Conservation (phyloP, 2,797 vertebrate genomes). For the Poeciliopsis presidionis region DNA sequence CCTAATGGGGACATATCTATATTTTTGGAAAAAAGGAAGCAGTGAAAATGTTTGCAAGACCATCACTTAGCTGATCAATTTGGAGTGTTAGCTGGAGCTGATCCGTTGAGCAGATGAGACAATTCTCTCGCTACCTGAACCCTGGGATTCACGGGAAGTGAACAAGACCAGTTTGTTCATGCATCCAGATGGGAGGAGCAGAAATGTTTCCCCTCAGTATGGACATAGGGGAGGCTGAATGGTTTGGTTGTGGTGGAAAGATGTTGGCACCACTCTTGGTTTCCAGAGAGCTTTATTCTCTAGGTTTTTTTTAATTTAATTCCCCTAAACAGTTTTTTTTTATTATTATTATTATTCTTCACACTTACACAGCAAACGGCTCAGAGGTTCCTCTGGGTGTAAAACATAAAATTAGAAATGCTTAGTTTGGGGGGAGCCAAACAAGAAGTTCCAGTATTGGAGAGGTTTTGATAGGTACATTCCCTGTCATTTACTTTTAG, state of each 20-base stretch:
- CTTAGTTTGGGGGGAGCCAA: conserved; percentile 25
- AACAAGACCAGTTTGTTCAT: conserved; percentile 58
- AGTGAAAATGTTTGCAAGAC: conserved; percentile 66
- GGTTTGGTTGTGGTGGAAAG: conserved; percentile 63
- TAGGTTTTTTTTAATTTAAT: conserved; percentile 78
- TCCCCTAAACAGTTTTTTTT: conserved; percentile 63
- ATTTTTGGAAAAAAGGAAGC: conserved; percentile 62
- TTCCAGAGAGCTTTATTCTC: conserved; percentile 74
- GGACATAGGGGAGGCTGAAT: conserved; percentile 45
- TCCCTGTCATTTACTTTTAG: conserved; percentile 6
- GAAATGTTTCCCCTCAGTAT: conserved; percentile 43
- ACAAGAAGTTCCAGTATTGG: conserved; percentile 35
- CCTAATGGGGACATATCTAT: conserved; percentile 64
- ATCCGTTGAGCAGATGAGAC: conserved; percentile 53
- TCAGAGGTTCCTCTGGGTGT: conserved; percentile 84
- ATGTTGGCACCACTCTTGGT: conserved; percentile 61
- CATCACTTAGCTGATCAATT: conserved; percentile 64
- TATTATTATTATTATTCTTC: conserved; percentile 37
- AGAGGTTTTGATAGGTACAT: conserved; percentile 41
- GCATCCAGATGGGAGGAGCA: conserved; percentile 48
- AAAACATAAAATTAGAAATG: conserved; percentile 41
- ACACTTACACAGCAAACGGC: conserved; percentile 72
- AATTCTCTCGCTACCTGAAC: conserved; percentile 61
- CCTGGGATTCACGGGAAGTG: conserved; percentile 59
- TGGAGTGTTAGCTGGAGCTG: conserved; percentile 63